These are phyloP conservation scores for Phymanthus crucifer DNA, from an alignment of 92 coral and sea anemone species.

Conservation along the genomic window DNA sequence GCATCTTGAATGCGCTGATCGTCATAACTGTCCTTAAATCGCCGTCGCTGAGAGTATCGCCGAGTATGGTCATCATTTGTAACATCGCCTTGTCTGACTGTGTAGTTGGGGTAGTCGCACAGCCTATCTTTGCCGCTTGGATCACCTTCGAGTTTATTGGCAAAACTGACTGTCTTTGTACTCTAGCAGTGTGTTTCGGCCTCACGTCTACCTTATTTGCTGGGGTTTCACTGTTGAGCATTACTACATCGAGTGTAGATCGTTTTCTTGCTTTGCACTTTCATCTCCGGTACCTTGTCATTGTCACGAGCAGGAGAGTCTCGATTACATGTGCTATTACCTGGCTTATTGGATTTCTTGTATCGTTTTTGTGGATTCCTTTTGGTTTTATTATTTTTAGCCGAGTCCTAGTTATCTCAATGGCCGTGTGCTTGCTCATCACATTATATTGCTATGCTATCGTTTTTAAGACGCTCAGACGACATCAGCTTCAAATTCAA, in stretches of 20 bases:
- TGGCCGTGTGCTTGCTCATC: conserved; percentile 1
- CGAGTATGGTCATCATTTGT: conserved; percentile 15
- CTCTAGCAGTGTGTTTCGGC: conserved; percentile 3
- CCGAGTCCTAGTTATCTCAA: background rate
- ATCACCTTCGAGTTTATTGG: conserved; percentile 8
- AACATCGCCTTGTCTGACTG: conserved; percentile 29
- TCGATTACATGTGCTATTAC: background rate
- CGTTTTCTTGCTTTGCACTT: conserved; percentile 20
- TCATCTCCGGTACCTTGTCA: conserved; percentile 16
- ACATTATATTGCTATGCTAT: background rate
- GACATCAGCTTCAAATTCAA: conserved; percentile 14
- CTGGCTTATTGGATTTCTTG: background rate
- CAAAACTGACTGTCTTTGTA: background rate
- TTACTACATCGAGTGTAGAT: conserved; percentile 20
- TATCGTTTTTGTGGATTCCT: background rate
- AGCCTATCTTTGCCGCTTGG: conserved; percentile 24
- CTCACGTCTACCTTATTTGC: conserved; percentile 23
- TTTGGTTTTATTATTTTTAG: conserved; percentile 5
- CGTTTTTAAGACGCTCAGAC: conserved; percentile 18
- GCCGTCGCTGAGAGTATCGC: conserved; percentile 9
- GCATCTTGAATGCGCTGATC: background rate
- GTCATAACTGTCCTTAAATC: conserved; percentile 11
- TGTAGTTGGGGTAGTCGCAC: conserved; percentile 14
- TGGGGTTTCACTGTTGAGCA: conserved; percentile 18
- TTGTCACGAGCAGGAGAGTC: background rate